Percentiles rank a stretch among this genome's conserved stretches.
Conservation (phyloP, 2,113 vertebrate genomes). For the Clupea harengus region DNA sequence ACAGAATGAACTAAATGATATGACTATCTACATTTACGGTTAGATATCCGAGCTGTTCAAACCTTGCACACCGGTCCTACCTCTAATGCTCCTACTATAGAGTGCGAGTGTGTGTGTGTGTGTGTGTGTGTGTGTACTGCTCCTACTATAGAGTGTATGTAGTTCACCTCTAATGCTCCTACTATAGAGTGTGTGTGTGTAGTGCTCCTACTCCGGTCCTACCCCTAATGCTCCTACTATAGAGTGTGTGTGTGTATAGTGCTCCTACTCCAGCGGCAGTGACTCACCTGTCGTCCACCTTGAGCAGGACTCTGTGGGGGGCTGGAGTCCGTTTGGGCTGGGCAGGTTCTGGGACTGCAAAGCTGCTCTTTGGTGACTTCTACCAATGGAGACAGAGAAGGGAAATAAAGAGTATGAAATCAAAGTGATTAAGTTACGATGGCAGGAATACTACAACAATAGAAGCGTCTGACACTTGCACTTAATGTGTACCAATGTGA, state of each 20-base stretch:
- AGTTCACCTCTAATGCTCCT: not conserved
- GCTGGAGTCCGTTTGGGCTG: conserved; percentile 69
- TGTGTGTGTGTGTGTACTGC: too few relatives aligned
- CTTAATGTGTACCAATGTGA: too few relatives aligned
- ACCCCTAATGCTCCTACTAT: not conserved
- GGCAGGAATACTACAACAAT: not conserved
- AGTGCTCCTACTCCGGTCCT: too few relatives aligned
- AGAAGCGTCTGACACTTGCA: too few relatives aligned
- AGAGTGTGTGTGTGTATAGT: not conserved
- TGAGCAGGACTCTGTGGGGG: conserved; percentile 72
- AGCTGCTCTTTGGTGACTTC: conserved; percentile 67
- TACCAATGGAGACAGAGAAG: conserved; percentile 40
- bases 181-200: too few relatives aligned
- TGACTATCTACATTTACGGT: too few relatives aligned
- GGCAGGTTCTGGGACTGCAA: conserved; percentile 68
- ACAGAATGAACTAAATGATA: too few relatives aligned
- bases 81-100: not conserved
- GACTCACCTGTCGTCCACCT: conserved; percentile 77
- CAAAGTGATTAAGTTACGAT: not conserved
- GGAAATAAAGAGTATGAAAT: not conserved
- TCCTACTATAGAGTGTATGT: too few relatives aligned
- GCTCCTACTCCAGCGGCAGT: not conserved
- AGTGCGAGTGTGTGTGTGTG: not conserved
- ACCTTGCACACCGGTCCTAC: not conserved
- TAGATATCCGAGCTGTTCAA: not conserved